Percentiles rank a stretch among this genome's conserved stretches.
phyloP scores from a whole-genome alignment of 2,888 invertebrate genomes.

The Eustalomyia histrio region DNA sequence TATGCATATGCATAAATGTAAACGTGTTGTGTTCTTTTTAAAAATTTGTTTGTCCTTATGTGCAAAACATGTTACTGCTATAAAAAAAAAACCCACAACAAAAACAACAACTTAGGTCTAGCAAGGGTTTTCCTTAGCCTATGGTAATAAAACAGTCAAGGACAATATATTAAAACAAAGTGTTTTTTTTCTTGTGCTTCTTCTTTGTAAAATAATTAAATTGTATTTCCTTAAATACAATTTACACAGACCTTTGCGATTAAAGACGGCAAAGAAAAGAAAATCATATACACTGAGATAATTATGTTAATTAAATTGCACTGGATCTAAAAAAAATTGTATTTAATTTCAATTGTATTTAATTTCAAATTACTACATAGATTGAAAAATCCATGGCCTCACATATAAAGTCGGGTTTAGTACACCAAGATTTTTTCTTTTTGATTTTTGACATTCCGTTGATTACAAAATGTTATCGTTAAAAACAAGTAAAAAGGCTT shows the following conservation, averaged over 20 bases:
- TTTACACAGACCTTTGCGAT: constrained; percentile 36
- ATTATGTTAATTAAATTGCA: too few species aligned
- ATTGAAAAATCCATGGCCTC: too few species aligned
- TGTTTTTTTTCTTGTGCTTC: constrained; percentile 32
- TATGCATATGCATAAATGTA: constrained; percentile 18
- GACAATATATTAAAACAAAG: constrained; percentile 50
- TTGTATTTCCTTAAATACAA: constrained; percentile 60
- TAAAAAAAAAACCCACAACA: constrained; percentile 23
- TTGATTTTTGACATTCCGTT: too few species aligned
- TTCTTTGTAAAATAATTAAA: constrained; percentile 56
- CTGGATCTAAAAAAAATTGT: too few species aligned
- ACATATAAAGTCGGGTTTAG: too few species aligned
- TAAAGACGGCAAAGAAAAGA: constrained; percentile 16
- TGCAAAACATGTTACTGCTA: constrained; percentile 19
- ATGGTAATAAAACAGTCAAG: constrained; percentile 63
- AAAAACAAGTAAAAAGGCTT: too few species aligned
- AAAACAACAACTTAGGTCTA: constrained; percentile 5
- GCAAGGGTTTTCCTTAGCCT: constrained; percentile 17
- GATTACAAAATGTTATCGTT: too few species aligned
- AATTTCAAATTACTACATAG: too few species aligned
- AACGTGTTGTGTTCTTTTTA: constrained; percentile 36
- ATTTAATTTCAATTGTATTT: too few species aligned
- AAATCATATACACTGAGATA: too few species aligned
- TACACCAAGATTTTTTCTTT: too few species aligned
- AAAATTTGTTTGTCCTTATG: constrained; percentile 44